phyloP scores from a whole-genome alignment of 2,797 vertebrate genomes.

The Cyprinella venusta region DNA sequence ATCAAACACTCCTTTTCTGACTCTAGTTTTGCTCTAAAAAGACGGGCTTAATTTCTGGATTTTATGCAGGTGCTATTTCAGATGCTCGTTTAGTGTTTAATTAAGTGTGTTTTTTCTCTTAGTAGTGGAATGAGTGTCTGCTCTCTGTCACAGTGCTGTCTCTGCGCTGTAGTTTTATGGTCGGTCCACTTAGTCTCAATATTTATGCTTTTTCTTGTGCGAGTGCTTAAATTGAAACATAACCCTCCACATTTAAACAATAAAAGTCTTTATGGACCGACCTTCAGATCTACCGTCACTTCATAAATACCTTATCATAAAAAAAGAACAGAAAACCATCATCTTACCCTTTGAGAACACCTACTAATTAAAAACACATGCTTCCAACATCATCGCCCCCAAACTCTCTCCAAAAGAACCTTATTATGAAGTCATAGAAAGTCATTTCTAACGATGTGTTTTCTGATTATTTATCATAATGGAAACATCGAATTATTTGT shows the following conservation, averaged over 20 bases:
- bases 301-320: conserved; percentile 99
- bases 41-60: conserved; percentile 79
- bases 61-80: conserved; percentile 89
- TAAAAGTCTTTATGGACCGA: conserved; percentile 93
- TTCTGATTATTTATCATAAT: conserved; percentile 13
- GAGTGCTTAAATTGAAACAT: conserved; percentile 87
- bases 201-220: conserved; percentile 94
- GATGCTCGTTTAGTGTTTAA: conserved; percentile 94
- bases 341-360: conserved; percentile 92
- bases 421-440: background rate
- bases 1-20: background rate
- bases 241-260: conserved; percentile 97
- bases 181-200: conserved; percentile 95
- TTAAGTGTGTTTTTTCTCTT: conserved; percentile 97
- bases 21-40: background rate
- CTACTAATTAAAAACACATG: conserved; percentile 99
- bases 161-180: conserved; percentile 91
- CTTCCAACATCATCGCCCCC: conserved; percentile 75
- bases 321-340: conserved; percentile 75
- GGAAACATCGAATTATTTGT: background rate
- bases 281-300: conserved; percentile 98
- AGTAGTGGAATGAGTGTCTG: conserved; percentile 94
- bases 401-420: conserved; percentile 51
- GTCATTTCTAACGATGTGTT: background rate
- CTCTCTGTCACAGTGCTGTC: conserved; percentile 89